phyloP scores from a whole-genome alignment of 2,888 invertebrate species.

The Leucophora obtusa region DNA sequence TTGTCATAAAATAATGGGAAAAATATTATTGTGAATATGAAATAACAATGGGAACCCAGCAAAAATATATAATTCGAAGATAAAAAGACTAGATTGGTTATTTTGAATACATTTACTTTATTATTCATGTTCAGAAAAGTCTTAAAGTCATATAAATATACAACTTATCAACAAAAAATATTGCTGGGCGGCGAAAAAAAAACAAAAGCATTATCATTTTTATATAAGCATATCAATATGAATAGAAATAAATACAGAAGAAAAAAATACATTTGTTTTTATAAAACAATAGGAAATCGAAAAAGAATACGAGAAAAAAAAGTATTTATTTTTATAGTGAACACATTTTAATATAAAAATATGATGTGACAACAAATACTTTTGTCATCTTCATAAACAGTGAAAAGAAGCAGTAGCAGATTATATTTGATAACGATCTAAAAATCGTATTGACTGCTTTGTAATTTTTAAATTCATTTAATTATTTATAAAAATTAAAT shows the following conservation, averaged over 20 bases:
- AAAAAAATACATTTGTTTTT: slow-evolving; percentile 8
- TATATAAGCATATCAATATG: slow-evolving; percentile 10
- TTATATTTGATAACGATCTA: not conserved
- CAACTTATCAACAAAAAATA: no score
- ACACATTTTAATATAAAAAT: slow-evolving; percentile 19
- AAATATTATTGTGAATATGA: slow-evolving; percentile 3
- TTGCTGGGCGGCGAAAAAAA: not conserved
- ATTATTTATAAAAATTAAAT: no score
- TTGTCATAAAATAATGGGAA: not conserved
- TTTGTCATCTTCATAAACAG: slow-evolving; percentile 1
- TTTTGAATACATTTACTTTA: no score
- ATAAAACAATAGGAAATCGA: slow-evolving; percentile 24
- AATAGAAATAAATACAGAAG: slow-evolving; percentile 5
- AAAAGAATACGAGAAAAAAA: slow-evolving; percentile 11
- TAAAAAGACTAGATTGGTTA: no score
- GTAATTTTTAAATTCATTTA: no score
- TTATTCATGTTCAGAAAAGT: no score
- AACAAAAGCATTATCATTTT: slow-evolving; percentile 21
- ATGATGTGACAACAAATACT: slow-evolving; percentile 24
- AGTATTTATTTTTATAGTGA: not conserved
- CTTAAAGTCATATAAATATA: no score
- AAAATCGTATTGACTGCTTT: no score
- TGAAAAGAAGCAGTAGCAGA: not conserved
- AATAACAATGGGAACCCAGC: not conserved
- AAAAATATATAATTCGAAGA: no score